Evolutionary conservation across 2,888 invertebrate genomes (phyloP), one percentile per base, ranked within the genome.

Genomic region (Noctua fimbriata): DNA sequence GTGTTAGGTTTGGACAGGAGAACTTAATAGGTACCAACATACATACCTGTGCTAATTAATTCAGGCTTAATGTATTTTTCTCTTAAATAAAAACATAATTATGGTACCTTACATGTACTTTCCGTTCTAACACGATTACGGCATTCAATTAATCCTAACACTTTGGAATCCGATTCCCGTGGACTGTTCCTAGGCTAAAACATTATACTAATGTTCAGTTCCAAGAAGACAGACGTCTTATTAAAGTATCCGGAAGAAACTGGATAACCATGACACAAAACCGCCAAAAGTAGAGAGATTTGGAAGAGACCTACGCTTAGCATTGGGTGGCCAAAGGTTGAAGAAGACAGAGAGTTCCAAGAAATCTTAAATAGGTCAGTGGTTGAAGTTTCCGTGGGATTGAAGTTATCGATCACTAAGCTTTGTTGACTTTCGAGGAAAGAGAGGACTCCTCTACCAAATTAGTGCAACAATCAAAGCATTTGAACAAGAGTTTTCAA

Each of bases 311-410:
- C 16, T 16, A 60, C 16, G 28, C 16, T 60, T 2, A 60, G 28
- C 28, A 28, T 7, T 28, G 28, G 28, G 28, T 60, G 16, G 28
- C 60, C 28, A 60, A 60, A 60, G 9, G 7, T 63, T 32, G 28
- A 32, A 63, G 32, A 63, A 52, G 18, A 28, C 6, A 60, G 18
- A 16, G 28, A 66, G 41, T 49, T 83, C 66, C 70, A 52, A 69
- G 66, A 70, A 83, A 66, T 52, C 4, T 47, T 49, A 67, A 71
- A 67, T 71, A 67, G 36, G 66, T 52, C 77, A 70, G 66, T 28
- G 18, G 66, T 76, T 71, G n/a, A 80, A 36, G 14, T 60, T 67
- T 82, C 63, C 44, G 67, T 36, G 18, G 44, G 32, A 70, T 21
- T 76, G 3, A 60, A 60, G 28, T 60, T 67, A 66, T 66, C 36